Evolutionary conservation across 1,140 invertebrate species (phyloP).

Genomic region (Atta colombica): DNA sequence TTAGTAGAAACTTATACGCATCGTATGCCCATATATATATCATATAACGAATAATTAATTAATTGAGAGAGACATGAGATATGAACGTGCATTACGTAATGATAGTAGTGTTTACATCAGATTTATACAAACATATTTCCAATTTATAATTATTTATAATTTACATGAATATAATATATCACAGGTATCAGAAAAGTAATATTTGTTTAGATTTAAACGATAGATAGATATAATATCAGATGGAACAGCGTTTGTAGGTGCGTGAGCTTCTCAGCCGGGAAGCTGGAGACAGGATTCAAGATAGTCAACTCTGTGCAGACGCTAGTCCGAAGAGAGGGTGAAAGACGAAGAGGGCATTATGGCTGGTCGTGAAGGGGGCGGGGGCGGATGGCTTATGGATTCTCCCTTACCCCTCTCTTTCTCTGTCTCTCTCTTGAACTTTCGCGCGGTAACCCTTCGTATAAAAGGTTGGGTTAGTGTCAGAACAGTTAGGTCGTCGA

Average conservation of each 20-base stretch:
- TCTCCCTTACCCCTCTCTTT: constrained; percentile 51
- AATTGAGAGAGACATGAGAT: constrained; percentile 38
- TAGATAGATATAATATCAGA: constrained; percentile 53
- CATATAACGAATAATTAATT: constrained; percentile 42
- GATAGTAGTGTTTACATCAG: constrained; percentile 8
- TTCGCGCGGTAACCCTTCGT: constrained; percentile 78
- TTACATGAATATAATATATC: not conserved
- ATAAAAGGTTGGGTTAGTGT: constrained; percentile 78
- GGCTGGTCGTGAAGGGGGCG: constrained; percentile 23
- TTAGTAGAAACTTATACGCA: constrained; percentile 39
- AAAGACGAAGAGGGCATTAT: constrained; percentile 64
- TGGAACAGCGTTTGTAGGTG: constrained; percentile 32
- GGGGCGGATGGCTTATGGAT: constrained; percentile 75
- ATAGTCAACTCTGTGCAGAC: constrained; percentile 39
- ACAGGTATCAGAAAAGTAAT: constrained; percentile 24
- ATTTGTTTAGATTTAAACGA: constrained; percentile 48
- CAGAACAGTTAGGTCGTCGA: constrained; percentile 81
- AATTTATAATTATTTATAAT: constrained; percentile 23
- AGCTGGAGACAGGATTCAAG: constrained; percentile 56
- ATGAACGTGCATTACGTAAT: constrained; percentile 33
- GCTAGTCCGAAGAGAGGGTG: constrained; percentile 41
- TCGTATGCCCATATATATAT: not conserved
- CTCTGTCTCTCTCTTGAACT: constrained; percentile 68
- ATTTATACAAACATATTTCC: constrained; percentile 9
- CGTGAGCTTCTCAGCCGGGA: constrained; percentile 33